A percentile compares a stretch with the other conserved stretches of the same genome.
These are phyloP conservation scores for Nesidiocoris tenuis DNA, from an alignment of 2,888 invertebrate genomes.

Conservation along the genomic window DNA sequence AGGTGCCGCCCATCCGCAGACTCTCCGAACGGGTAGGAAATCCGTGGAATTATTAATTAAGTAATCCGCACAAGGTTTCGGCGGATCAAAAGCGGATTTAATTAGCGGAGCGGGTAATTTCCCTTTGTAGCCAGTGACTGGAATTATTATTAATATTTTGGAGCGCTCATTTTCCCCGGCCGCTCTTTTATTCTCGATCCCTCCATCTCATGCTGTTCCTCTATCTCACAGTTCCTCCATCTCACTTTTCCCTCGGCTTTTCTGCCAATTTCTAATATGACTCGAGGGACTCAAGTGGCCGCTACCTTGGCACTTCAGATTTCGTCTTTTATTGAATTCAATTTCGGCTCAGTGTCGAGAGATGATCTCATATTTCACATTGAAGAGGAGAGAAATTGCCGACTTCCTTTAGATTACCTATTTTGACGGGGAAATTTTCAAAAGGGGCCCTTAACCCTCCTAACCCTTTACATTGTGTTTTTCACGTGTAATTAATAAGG, in stretches of 20 bases:
- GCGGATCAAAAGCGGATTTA: conserved; percentile 45
- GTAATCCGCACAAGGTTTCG: conserved; percentile 45
- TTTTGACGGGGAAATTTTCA: too few relatives aligned
- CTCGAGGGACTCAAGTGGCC: conserved; percentile 28
- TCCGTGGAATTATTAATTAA: conserved; percentile 46
- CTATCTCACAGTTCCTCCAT: too few relatives aligned
- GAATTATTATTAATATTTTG: conserved; percentile 43
- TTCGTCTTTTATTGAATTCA: conserved; percentile 33
- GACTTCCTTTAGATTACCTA: too few relatives aligned
- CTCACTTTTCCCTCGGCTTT: neutral
- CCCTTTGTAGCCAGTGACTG: conserved; percentile 42
- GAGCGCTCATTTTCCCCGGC: conserved; percentile 20
- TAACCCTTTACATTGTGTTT: too few relatives aligned
- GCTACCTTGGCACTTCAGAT: conserved; percentile 24
- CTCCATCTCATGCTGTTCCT: neutral
- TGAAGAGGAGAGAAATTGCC: neutral
- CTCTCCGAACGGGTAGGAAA: conserved; percentile 37
- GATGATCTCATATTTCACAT: conserved; percentile 26
- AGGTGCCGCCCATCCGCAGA: conserved; percentile 2
- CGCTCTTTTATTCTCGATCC: conserved; percentile 22
- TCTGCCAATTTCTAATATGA: conserved; percentile 35
- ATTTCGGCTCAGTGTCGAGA: conserved; percentile 10
- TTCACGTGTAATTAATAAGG: too few relatives aligned
- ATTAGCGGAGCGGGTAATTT: conserved; percentile 40
- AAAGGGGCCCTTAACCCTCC: too few relatives aligned